Conservation (phyloP, 2,797 vertebrate species). For the Halcyon chelicuti region DNA sequence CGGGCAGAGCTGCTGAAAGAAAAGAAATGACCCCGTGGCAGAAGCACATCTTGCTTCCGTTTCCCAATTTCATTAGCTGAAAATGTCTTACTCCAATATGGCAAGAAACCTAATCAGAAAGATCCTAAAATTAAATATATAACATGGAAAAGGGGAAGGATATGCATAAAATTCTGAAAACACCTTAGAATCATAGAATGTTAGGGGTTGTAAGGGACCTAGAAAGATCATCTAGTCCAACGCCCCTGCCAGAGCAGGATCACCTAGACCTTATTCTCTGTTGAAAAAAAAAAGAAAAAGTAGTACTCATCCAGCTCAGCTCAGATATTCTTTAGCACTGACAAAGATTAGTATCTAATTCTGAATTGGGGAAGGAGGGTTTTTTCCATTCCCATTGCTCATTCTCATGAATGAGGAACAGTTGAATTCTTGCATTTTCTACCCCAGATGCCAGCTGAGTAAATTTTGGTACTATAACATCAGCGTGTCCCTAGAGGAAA, state of each 20-base stretch:
- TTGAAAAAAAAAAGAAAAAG: not conserved
- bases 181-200: too few species aligned
- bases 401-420: not conserved
- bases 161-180: not conserved
- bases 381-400: not conserved
- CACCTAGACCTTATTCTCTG: not conserved
- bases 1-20: too few species aligned
- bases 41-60: not conserved
- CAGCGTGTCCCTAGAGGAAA: not conserved
- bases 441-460: not conserved
- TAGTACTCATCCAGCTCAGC: not conserved
- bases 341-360: not conserved
- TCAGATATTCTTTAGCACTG: not conserved
- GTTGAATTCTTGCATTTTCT: constrained; percentile 16
- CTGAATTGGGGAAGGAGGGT: not conserved
- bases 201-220: too few species aligned
- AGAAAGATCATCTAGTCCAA: too few species aligned
- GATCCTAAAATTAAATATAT: not conserved
- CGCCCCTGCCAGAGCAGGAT: too few species aligned
- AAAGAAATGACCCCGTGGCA: too few species aligned
- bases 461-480: not conserved
- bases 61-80: not conserved
- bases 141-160: not conserved
- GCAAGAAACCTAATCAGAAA: not conserved
- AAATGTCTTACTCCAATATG: not conserved